These are phyloP conservation scores for Drosophila melanocephala DNA, from an alignment of 2,888 invertebrate species.

Conservation along the genomic window DNA sequence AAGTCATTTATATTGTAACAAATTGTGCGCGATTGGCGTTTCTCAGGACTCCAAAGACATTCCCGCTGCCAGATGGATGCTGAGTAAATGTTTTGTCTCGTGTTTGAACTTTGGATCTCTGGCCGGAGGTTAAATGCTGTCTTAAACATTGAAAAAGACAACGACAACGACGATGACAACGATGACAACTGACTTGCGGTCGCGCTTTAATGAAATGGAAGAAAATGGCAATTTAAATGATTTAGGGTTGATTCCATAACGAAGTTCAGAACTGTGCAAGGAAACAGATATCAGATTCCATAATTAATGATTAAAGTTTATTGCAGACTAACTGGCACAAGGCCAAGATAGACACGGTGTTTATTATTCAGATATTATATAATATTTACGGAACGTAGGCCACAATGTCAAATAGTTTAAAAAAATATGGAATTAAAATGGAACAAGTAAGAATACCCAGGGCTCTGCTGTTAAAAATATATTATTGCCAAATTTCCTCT, in stretches of 20 bases:
- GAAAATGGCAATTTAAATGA: conserved; percentile 28
- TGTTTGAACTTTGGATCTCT: conserved; percentile 60
- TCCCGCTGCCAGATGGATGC: conserved; percentile 59
- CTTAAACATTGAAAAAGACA: conserved; percentile 34
- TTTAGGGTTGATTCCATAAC: conserved; percentile 31
- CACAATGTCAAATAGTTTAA: too few species aligned
- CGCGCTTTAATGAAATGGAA: conserved; percentile 62
- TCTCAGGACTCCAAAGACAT: conserved; percentile 42
- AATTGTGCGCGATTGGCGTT: conserved; percentile 80
- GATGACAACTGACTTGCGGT: conserved; percentile 51
- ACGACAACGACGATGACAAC: not conserved
- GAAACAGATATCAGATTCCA: not conserved
- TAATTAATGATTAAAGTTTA: conserved; percentile 1
- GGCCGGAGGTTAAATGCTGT: conserved; percentile 68
- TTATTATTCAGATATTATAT: not conserved
- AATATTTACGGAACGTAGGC: not conserved
- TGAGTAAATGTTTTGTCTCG: conserved; percentile 73
- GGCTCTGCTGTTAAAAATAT: not conserved
- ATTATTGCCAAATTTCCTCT: not conserved
- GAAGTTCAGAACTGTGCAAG: not conserved
- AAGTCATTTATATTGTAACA: conserved; percentile 82
- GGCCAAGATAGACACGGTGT: not conserved
- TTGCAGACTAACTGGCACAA: not conserved
- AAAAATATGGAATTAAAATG: not conserved
- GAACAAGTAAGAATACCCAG: not conserved